Evolutionary conservation across 2,888 invertebrate genomes (phyloP).

Genomic region (Carcina quercana): DNA sequence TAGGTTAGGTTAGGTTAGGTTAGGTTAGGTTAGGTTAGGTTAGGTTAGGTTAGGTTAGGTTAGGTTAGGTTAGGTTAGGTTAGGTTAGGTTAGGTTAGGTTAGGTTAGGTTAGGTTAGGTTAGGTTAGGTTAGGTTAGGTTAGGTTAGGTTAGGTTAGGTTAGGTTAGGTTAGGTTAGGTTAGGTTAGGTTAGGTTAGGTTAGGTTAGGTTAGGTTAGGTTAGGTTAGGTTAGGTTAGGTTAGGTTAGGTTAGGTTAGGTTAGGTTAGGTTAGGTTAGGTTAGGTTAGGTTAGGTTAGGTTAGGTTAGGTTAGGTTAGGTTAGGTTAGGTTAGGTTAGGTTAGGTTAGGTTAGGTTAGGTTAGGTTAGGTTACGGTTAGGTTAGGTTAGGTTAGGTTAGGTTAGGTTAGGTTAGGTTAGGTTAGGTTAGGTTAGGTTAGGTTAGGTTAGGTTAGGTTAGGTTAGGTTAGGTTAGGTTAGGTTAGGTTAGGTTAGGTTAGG

Average conservation of each 20-base stretch:
- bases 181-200: slow-evolving; percentile 13
- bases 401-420: slow-evolving; percentile 8
- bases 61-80: slow-evolving; percentile 17
- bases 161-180: slow-evolving; percentile 1
- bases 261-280: slow-evolving; percentile 8
- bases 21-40: slow-evolving; percentile 17
- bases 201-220: slow-evolving; percentile 8
- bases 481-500: slow-evolving; percentile 8
- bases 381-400: slow-evolving; percentile 8
- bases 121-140: slow-evolving; percentile 3
- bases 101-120: slow-evolving; percentile 8
- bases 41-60: slow-evolving; percentile 17
- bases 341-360: slow-evolving; percentile 8
- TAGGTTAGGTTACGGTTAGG: slow-evolving; percentile 8
- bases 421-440: slow-evolving; percentile 8
- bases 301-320: slow-evolving; percentile 8
- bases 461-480: slow-evolving; percentile 8
- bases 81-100: slow-evolving; percentile 13
- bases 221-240: slow-evolving; percentile 8
- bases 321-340: slow-evolving; percentile 8
- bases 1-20: slow-evolving; percentile 20
- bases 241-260: slow-evolving; percentile 8
- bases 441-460: slow-evolving; percentile 8
- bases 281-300: slow-evolving; percentile 8
- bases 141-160: slow-evolving; percentile 9